Evolutionary conservation across 2,797 vertebrate species (phyloP).

Genomic region (Crypturellus tataupa): DNA sequence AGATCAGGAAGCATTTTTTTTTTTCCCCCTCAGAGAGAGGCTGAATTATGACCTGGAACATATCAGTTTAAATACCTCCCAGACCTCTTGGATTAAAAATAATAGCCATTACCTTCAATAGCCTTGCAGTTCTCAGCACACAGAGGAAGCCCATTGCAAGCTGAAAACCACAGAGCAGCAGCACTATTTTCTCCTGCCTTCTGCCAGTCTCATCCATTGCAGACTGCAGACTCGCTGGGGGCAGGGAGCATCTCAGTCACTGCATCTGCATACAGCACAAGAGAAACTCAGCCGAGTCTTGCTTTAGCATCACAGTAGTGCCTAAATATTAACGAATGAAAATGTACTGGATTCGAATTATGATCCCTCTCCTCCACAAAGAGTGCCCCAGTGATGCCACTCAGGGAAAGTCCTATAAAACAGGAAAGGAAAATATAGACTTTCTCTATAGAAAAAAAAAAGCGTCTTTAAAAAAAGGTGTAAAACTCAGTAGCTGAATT

Average conservation of each 20-base stretch:
- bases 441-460: background rate
- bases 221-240: background rate
- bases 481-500: background rate
- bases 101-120: background rate
- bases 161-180: background rate
- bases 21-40: background rate
- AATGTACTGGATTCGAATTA: background rate
- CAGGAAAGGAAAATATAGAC: background rate
- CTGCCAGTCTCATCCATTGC: background rate
- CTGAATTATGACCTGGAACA: background rate
- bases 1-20: background rate
- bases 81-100: background rate
- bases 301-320: background rate
- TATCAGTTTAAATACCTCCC: background rate
- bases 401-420: background rate
- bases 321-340: background rate
- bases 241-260: background rate
- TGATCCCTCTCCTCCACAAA: accelerated
- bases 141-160: background rate
- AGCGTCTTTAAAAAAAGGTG: background rate
- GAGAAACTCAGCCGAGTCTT: background rate
- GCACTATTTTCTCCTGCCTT: background rate
- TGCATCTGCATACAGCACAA: background rate
- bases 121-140: background rate
- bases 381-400: background rate